Evolutionary conservation across 2,797 vertebrate species (phyloP).

Genomic region (Scleropages formosus): DNA sequence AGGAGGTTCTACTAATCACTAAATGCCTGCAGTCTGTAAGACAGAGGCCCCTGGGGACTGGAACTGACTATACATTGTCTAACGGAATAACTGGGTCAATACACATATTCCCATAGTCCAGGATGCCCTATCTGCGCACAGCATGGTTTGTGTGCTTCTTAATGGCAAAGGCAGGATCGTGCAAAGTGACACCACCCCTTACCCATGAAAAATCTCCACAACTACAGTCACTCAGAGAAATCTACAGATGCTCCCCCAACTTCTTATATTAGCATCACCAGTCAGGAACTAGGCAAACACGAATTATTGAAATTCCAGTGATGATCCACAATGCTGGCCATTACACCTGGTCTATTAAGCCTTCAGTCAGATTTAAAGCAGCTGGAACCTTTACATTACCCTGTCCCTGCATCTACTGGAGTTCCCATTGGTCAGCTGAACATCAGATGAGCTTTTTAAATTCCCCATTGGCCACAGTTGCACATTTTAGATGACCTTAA

Average conservation of each 20-base stretch:
- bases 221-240: no score
- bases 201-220: no score
- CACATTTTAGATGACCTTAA: constrained; percentile 3
- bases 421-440: neutral
- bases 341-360: neutral
- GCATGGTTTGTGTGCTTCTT: no score
- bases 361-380: neutral
- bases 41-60: no score
- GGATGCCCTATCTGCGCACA: no score
- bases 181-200: no score
- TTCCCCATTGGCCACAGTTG: neutral
- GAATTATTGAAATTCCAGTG: neutral
- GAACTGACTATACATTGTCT: no score
- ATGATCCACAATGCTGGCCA: neutral
- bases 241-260: neutral
- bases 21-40: no score
- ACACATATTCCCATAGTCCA: no score
- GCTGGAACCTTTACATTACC: neutral
- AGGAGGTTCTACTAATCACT: no score
- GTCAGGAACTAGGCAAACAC: neutral
- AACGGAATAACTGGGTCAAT: no score
- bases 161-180: no score
- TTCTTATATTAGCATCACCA: neutral
- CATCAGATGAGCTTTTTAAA: constrained; percentile 12
- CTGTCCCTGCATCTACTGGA: neutral